Percentiles rank a stretch among this genome's conserved stretches.
Evolutionary conservation across 1,140 invertebrate genomes (phyloP).

Genomic region (Hydropsyche tenuis): DNA sequence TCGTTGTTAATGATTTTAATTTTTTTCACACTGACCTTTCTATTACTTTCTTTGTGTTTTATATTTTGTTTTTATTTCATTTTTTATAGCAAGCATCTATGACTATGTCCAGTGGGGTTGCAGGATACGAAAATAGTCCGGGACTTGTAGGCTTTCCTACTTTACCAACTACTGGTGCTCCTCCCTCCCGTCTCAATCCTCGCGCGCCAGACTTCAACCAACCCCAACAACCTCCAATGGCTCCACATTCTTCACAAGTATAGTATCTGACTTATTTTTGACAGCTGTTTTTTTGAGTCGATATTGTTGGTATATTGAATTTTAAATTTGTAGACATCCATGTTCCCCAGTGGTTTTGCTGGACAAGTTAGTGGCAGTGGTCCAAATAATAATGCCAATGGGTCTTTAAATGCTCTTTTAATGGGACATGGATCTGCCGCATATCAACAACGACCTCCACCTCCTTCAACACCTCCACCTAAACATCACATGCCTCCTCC

Average conservation of each 20-base stretch:
- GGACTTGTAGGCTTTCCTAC: conserved; percentile 56
- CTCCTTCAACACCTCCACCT: conserved; percentile 44
- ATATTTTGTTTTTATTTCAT: neutral
- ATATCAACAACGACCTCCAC: conserved; percentile 45
- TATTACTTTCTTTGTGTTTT: neutral
- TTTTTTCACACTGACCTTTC: neutral
- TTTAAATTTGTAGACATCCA: conserved; percentile 42
- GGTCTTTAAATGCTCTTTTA: conserved; percentile 40
- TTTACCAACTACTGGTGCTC: conserved; percentile 57
- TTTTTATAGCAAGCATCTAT: conserved; percentile 57
- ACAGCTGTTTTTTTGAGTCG: neutral
- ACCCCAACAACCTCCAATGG: conserved; percentile 52
- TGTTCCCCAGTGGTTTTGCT: conserved; percentile 42
- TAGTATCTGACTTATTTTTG: neutral
- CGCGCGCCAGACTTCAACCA: conserved; percentile 81
- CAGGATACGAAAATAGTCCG: conserved; percentile 55
- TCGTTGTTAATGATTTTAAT: conserved; percentile 23
- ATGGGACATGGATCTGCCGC: conserved; percentile 30
- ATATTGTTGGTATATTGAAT: conserved; percentile 3
- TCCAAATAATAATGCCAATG: conserved; percentile 6
- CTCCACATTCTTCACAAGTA: conserved; percentile 56
- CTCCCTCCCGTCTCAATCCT: conserved; percentile 84
- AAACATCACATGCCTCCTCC: conserved; percentile 44
- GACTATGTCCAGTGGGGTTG: conserved; percentile 54
- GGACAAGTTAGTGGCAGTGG: conserved; percentile 25